Conservation (phyloP, 2,888 invertebrate genomes). For the Molorchus minor region DNA sequence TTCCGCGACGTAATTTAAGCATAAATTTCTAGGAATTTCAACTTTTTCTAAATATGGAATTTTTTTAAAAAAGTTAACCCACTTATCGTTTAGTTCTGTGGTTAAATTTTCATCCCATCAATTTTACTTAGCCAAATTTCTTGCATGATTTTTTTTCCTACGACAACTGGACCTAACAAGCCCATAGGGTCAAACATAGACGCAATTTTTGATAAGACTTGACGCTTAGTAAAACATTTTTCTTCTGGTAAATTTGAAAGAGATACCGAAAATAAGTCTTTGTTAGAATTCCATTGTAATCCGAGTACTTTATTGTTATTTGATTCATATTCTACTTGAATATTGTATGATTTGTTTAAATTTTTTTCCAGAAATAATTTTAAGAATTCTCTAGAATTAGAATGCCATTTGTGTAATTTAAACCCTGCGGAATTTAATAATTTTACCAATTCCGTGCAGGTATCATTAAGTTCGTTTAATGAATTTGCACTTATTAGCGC, state of each 20-base stretch:
- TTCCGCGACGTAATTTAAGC: not conserved
- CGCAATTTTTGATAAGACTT: too few relatives aligned
- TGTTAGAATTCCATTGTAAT: too few relatives aligned
- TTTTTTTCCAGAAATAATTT: too few relatives aligned
- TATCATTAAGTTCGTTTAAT: not conserved
- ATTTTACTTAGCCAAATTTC: conserved; percentile 1
- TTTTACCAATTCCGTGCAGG: not conserved
- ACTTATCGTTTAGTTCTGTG: not conserved
- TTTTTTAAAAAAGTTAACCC: not conserved
- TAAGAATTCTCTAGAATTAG: too few relatives aligned
- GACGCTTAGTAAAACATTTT: too few relatives aligned
- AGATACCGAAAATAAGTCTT: too few relatives aligned
- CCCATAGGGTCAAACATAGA: conserved; percentile 15
- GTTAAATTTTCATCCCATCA: not conserved
- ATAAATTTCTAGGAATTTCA: not conserved
- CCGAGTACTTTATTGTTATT: too few relatives aligned
- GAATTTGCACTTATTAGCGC: conserved; percentile 1
- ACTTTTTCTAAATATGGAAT: not conserved
- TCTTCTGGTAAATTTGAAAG: too few relatives aligned
- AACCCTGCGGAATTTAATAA: conserved; percentile 4
- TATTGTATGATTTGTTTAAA: too few relatives aligned
- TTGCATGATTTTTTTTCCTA: conserved; percentile 4
- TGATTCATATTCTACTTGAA: too few relatives aligned
- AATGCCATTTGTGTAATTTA: too few relatives aligned
- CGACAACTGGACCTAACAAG: conserved; percentile 2